These are phyloP conservation scores for Trididemnum miniatum DNA, from an alignment of 23 tunicate genomes.

Conservation along the genomic window DNA sequence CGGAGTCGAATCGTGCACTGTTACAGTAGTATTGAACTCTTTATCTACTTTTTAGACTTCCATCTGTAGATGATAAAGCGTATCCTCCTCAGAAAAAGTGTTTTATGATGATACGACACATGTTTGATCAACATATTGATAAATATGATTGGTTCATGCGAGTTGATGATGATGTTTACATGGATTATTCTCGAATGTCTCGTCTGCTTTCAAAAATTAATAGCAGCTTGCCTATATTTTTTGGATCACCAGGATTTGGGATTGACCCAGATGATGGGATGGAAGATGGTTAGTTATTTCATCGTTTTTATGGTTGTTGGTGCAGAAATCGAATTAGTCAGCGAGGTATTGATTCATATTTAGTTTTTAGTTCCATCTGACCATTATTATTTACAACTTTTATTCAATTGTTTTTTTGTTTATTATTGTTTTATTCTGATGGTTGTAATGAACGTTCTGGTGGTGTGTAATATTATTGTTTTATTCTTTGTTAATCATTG, in stretches of 20 bases:
- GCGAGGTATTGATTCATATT: too few relatives aligned
- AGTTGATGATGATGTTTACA: conserved; percentile 88
- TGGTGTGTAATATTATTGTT: too few relatives aligned
- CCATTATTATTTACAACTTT: too few relatives aligned
- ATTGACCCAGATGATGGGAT: conserved; percentile 94
- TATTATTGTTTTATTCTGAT: too few relatives aligned
- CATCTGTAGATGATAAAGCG: conserved; percentile 86
- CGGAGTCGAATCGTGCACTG: too few relatives aligned
- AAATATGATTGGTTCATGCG: conserved; percentile 93
- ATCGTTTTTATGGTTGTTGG: neutral
- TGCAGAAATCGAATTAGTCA: too few relatives aligned
- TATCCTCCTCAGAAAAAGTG: conserved; percentile 97
- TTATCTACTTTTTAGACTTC: conserved; percentile 44
- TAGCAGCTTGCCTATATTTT: conserved; percentile 78
- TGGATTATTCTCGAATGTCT: conserved; percentile 56
- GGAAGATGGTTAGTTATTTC: conserved; percentile 66
- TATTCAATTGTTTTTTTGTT: too few relatives aligned
- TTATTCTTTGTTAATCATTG: too few relatives aligned
- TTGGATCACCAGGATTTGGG: conserved; percentile 94
- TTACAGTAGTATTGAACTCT: too few relatives aligned
- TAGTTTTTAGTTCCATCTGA: too few relatives aligned
- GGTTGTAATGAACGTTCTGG: too few relatives aligned
- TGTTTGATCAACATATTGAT: conserved; percentile 82
- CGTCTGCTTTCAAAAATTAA: conserved; percentile 54
- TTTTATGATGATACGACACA: conserved; percentile 71